Base-by-base conservation (phyloP, 2,888 invertebrate species). In the Steinernema carpocapsae region DNA sequence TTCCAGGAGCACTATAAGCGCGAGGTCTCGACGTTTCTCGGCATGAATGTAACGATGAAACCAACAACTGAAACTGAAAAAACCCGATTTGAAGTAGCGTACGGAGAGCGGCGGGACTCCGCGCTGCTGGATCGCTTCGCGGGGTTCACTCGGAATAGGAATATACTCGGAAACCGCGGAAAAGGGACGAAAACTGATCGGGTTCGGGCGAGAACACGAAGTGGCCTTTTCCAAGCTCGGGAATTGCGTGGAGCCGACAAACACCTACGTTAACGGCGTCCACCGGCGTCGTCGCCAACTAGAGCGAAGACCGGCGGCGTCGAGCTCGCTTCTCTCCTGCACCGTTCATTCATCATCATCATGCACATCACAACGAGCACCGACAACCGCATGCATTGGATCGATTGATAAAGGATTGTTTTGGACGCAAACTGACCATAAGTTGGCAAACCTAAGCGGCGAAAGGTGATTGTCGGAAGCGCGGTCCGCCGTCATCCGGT, bases 401-500 rank as follows among this genome's bases (percentile, higher is more conserved):
- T 64, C 64, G 64, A 64, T 64, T 64, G 64, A 32, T 52, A 52
- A 52, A 19, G 52, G 24, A 24, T 52, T 52, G 52, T 64, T 64
- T 37, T n/a, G 37, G 17, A 32, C 29, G 37, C 64, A 32, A 32
- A 64, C 7, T 32, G 64, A 32, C 64, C 64, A 29, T 32, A 64
- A 17, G 22, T 4, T 52, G 52, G 52, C 52, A 52, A 52, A 24
- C 52, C 1, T n/a, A 22, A 22, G 24, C 12, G 24, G 12, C 24
- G 52, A 52, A 17, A 19, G 52, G 24, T 24, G 24, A 52, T 52
- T 52, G 24, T 22, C 22, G 52, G 19, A 10, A 2, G 6, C 52
- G 52, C 12, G 22, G 6, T 12, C 24, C 22, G 24, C 52, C 52
- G 22, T 52, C 24, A 22, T 52, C 24, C 37, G 52, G 52, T 52